Conservation (phyloP, 2,888 invertebrate species). For the Panzeria rudis region DNA sequence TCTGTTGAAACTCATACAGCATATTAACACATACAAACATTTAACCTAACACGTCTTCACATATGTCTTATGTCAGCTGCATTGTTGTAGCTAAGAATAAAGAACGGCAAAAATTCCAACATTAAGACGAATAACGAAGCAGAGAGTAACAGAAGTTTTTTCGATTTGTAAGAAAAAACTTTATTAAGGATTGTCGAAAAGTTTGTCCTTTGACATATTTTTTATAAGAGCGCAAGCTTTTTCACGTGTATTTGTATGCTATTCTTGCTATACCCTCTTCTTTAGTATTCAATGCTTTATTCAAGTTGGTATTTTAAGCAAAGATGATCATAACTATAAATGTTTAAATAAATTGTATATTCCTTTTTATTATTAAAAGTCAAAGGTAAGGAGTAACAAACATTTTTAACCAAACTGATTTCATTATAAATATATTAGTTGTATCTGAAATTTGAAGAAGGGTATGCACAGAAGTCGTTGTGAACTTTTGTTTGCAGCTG, state of each 20-base stretch:
- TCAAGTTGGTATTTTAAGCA: neutral
- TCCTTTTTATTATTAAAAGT: too few species aligned
- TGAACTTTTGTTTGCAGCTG: neutral
- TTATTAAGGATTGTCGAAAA: conserved; percentile 65
- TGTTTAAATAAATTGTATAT: too few species aligned
- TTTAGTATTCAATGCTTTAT: neutral
- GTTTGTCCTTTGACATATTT: conserved; percentile 64
- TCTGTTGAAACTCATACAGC: conserved; percentile 31
- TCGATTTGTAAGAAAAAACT: conserved; percentile 42
- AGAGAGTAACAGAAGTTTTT: conserved; percentile 17
- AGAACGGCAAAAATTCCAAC: conserved; percentile 17
- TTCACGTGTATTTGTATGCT: conserved; percentile 43
- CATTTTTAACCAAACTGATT: neutral
- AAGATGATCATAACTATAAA: neutral
- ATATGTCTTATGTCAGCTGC: conserved; percentile 71
- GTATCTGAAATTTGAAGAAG: neutral
- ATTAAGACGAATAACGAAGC: conserved; percentile 23
- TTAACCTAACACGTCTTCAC: conserved; percentile 68
- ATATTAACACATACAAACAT: conserved; percentile 64
- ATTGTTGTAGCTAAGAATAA: conserved; percentile 66
- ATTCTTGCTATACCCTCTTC: neutral
- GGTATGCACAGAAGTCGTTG: conserved; percentile 22
- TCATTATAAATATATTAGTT: neutral
- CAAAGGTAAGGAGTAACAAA: too few species aligned
- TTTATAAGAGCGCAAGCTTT: conserved; percentile 39